phyloP scores from a whole-genome alignment of 2,888 invertebrate genomes.

The Nemapogon koenigi region DNA sequence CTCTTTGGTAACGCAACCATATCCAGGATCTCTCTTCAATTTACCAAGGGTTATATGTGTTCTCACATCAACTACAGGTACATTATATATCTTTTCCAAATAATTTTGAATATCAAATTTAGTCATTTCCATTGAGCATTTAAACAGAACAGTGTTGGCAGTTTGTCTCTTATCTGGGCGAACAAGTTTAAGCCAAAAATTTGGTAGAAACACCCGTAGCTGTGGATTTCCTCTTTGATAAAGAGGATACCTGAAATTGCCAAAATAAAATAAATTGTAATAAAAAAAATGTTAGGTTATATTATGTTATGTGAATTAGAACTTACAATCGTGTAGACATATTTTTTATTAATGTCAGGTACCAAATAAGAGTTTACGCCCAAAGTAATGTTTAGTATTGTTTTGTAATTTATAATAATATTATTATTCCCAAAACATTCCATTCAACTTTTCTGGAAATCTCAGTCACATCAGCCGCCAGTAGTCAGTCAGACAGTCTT shows the following conservation, averaged over 20 bases:
- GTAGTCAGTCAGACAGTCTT: too few relatives aligned
- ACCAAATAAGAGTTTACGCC: too few relatives aligned
- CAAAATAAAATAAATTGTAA: neutral
- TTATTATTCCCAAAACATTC: too few relatives aligned
- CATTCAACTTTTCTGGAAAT: too few relatives aligned
- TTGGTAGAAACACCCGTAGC: constrained; percentile 88
- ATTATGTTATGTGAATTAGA: neutral
- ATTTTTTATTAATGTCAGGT: too few relatives aligned
- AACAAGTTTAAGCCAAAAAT: constrained; percentile 96
- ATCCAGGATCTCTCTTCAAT: constrained; percentile 64
- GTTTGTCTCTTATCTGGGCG: constrained; percentile 71
- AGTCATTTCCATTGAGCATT: constrained; percentile 95
- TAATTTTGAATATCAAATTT: constrained; percentile 89
- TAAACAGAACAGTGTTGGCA: constrained; percentile 84
- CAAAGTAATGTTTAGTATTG: too few relatives aligned
- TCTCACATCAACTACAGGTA: constrained; percentile 79
- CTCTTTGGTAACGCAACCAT: constrained; percentile 77
- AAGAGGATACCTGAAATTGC: constrained; percentile 79
- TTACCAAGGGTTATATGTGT: constrained; percentile 77
- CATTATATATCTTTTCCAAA: constrained; percentile 92
- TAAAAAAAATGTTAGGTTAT: neutral
- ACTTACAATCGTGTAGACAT: constrained; percentile 52
- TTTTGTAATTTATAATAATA: too few relatives aligned
- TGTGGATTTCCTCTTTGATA: constrained; percentile 96
- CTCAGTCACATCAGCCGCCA: too few relatives aligned